Percentiles rank a stretch among this genome's conserved stretches.
Evolutionary conservation across 2,797 vertebrate genomes (phyloP).

Genomic region (Propithecus perrieri): DNA sequence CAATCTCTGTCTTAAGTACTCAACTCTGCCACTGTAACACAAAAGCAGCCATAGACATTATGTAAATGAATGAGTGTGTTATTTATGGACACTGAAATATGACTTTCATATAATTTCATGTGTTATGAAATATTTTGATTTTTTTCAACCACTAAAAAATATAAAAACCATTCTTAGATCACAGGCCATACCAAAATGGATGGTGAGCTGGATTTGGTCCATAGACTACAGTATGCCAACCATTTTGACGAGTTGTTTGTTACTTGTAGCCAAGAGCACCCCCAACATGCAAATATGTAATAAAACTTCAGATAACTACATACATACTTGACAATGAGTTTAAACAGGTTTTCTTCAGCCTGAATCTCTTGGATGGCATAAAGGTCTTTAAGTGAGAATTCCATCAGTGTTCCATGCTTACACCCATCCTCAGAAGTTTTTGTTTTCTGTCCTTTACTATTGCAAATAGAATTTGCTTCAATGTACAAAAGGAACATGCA

Average conservation of each 20-base stretch:
- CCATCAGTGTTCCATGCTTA: slow-evolving; percentile 87
- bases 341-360: slow-evolving; percentile 91
- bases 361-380: slow-evolving; percentile 98
- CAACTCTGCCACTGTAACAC: background rate
- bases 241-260: background rate
- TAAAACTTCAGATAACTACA: background rate
- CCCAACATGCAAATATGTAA: background rate
- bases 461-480: slow-evolving; percentile 96
- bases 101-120: background rate
- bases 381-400: slow-evolving; percentile 97
- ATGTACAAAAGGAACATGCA: slow-evolving; percentile 98
- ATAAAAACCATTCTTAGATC: background rate
- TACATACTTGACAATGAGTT: slow-evolving; percentile 88
- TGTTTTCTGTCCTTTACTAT: slow-evolving; percentile 93
- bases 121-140: background rate
- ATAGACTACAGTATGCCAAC: background rate
- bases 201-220: background rate
- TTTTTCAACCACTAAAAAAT: slow-evolving; percentile 32
- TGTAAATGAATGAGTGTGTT: background rate
- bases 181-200: background rate
- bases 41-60: background rate
- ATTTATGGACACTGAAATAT: background rate
- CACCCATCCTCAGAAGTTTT: slow-evolving; percentile 85
- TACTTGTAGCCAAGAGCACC: background rate
- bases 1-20: background rate